A percentile compares a stretch with the other conserved stretches of the same genome.
Evolutionary conservation across 2,888 invertebrate species (phyloP).

Genomic region (Osedax fenrisi): DNA sequence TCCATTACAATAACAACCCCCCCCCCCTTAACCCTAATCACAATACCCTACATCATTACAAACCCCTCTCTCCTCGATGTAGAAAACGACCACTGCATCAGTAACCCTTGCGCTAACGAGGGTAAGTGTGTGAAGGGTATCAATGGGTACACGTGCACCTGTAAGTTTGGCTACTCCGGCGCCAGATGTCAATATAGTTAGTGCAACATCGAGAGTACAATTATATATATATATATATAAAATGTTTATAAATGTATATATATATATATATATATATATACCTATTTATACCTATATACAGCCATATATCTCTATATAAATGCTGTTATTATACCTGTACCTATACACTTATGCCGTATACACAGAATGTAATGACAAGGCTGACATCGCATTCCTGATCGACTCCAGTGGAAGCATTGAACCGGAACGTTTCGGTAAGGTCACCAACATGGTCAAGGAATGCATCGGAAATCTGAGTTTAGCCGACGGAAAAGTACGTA

Average conservation of each 20-base stretch:
- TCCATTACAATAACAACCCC: too few species aligned
- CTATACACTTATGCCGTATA: neutral
- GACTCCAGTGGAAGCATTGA: conserved; percentile 45
- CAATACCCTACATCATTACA: too few species aligned
- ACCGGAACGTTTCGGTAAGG: conserved; percentile 39
- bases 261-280: neutral
- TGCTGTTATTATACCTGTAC: neutral
- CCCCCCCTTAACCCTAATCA: too few species aligned
- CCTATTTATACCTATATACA: neutral
- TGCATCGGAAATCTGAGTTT: conserved; percentile 38
- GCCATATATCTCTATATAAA: neutral
- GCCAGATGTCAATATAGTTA: conserved; percentile 39
- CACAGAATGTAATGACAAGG: conserved; percentile 39
- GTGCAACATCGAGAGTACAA: neutral
- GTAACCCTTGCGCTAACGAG: conserved; percentile 42
- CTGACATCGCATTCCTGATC: conserved; percentile 43
- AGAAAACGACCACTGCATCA: conserved; percentile 41
- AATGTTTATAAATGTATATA: neutral
- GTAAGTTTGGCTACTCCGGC: conserved; percentile 42
- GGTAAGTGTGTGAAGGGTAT: conserved; percentile 44
- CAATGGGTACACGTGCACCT: conserved; percentile 41
- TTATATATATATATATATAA: neutral
- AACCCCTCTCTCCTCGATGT: too few species aligned
- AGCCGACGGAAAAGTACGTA: neutral
- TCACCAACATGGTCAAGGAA: conserved; percentile 40